Evolutionary conservation across 2,888 invertebrate genomes (phyloP), one percentile per base, ranked within the genome.

Genomic region (Drosophila pegasa): DNA sequence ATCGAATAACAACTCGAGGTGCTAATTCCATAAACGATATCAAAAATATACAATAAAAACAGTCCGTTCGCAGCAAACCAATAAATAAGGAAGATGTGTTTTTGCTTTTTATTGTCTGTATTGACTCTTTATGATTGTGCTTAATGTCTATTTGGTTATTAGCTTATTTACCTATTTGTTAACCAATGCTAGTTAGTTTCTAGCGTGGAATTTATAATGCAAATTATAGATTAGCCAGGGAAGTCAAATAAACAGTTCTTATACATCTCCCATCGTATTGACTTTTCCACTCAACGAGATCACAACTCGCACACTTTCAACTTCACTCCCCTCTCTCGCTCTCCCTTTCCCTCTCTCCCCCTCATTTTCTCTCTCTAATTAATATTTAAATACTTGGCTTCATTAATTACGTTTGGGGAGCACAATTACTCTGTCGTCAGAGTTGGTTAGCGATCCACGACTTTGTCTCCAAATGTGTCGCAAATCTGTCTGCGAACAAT

Each of bases 1-100:
- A 10, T 35, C 60, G 37, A 56, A 61, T 45, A 61, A 57, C 56
- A 61, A 38, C 5, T 14, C 7, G n/a, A 35, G 55, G 43, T 57
- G 60, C 10, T 61, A 57, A 57, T 45, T 37, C 10, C 22, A 2
- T 16, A 29, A n/a, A 10, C 5, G 29, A 61, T 43, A 37, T 10
- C 57, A 16, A 43, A 33, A 27, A 22, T 20, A 48, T 57, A 20
- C 48, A 37, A 35, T 37, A 10, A 29, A 33, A 59, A 12, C 16
- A 41, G 14, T 27, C 10, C 29, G 9, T 10, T 6, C 0, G 18
- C 52, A 18, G n/a, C 50, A 20, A 48, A 31, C 1, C 47, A 48
- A 51, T 37, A 37, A 51, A 51, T 27, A 27, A 37, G 35, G 12
- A 25, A 51, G 48, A 31, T 33, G 48, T 48, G 20, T 48, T 18